These are phyloP conservation scores for Tipula confusa DNA, from an alignment of 2,888 invertebrate genomes.

Conservation along the genomic window DNA sequence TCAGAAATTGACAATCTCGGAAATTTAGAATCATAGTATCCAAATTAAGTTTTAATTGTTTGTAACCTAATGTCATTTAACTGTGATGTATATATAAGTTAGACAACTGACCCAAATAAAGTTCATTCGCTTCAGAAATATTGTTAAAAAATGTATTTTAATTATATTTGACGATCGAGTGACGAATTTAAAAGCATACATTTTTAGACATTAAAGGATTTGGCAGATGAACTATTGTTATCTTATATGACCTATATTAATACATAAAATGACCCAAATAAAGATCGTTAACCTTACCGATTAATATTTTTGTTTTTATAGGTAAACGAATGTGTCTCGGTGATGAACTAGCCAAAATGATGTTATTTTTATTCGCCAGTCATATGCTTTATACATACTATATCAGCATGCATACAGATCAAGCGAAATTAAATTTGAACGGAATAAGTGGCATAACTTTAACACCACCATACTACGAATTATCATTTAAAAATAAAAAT, in stretches of 20 bases:
- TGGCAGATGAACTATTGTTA: neutral
- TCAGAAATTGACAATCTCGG: no score
- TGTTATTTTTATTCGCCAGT: constrained; percentile 60
- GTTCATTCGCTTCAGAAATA: neutral
- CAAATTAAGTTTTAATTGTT: no score
- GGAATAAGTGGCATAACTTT: constrained; percentile 74
- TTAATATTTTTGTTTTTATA: no score
- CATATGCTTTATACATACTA: constrained; percentile 58
- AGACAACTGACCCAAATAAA: neutral
- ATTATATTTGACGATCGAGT: neutral
- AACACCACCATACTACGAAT: constrained; percentile 57
- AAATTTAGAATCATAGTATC: no score
- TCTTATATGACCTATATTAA: neutral
- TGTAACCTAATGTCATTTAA: no score
- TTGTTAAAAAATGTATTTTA: neutral
- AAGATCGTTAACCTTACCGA: constrained; percentile 32
- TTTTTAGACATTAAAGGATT: neutral
- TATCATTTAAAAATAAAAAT: constrained; percentile 41
- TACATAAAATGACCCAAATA: neutral
- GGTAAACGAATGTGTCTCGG: constrained; percentile 83
- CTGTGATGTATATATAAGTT: no score
- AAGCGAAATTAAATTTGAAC: constrained; percentile 54
- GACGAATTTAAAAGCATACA: neutral
- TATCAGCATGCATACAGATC: constrained; percentile 47
- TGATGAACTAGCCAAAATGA: constrained; percentile 74